Evolutionary conservation across 1,140 invertebrate species (phyloP), one percentile per base, ranked within the genome.

Genomic region (Drosophila busckii): DNA sequence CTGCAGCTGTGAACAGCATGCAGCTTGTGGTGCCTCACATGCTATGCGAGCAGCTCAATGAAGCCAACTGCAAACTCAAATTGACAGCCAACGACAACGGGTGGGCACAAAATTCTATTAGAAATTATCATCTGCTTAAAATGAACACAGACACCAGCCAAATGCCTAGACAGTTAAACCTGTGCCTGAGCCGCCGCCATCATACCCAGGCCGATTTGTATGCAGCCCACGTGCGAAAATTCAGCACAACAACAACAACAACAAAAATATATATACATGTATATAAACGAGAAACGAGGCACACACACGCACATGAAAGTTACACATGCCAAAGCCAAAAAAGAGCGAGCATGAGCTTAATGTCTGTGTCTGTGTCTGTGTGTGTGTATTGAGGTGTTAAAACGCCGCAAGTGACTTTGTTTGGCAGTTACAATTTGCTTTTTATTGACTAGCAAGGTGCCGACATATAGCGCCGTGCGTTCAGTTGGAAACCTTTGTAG

Each of bases 391-490:
- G 58, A 55, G 68, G 73, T 80, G 73, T 69, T 82, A 82, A 82
- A 82, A 66, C 61, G 60, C 69, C 75, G 75, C 69, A 82, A 82
- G 75, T 75, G 65, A 80, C 75, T 69, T 59, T 82, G 75, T 80
- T 64, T 54, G 59, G 64, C 75, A 69, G 68, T 75, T 82, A 82
- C 75, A 82, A 82, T 82, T 82, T 82, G 75, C 75, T 82, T 82
- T 82, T 82, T 82, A 82, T 82, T 82, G 75, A 80, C 75, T 75
- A 40, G 71, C 41, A 70, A 67, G 71, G 71, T 78, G 71, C 46
- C 46, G 70, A 60, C 61, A 61, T 19, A 15, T n/a, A 15, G 32
- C 38, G 7, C 17, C 52, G 49, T 28, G 68, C 40, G 42, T 26
- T 29, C 53, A 60, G 66, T 53, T 66, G 64, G 40, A 67, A 67